Conservation (phyloP, 2,113 vertebrate genomes). For the Corythaixoides concolor region DNA sequence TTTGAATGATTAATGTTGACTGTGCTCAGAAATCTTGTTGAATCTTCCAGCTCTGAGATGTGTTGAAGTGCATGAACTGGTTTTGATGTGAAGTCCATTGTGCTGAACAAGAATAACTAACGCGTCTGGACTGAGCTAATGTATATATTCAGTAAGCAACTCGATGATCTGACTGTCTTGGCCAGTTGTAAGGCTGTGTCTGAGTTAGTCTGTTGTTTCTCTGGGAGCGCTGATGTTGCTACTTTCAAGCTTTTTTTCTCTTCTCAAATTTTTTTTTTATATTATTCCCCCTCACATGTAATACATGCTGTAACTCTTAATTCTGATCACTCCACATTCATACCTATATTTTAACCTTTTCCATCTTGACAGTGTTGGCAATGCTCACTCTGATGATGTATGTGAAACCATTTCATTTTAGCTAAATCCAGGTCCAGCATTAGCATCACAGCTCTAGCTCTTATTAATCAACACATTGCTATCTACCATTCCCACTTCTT, state of each 20-base stretch:
- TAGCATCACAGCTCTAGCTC: background rate
- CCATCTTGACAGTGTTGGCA: background rate
- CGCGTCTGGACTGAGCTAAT: background rate
- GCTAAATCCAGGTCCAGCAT: background rate
- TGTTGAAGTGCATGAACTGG: background rate
- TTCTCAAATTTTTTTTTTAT: background rate
- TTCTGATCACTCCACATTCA: background rate
- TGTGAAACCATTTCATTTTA: background rate
- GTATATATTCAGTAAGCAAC: background rate
- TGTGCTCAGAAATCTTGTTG: background rate
- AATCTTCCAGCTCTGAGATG: background rate
- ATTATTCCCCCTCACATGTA: background rate
- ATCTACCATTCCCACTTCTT: background rate
- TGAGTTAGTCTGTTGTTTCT: background rate
- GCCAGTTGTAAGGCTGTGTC: background rate
- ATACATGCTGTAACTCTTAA: background rate
- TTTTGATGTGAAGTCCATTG: background rate
- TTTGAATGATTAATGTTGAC: conserved; percentile 29
- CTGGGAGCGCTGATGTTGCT: background rate
- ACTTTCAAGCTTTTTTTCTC: background rate
- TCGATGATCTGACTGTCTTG: background rate
- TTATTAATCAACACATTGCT: background rate
- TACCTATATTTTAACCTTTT: background rate
- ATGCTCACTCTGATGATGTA: background rate
- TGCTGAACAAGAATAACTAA: background rate